Percentiles rank a stretch among this genome's conserved stretches.
These are phyloP conservation scores for Ectropis grisescens DNA, from an alignment of 1,140 invertebrate genomes.

Conservation along the genomic window DNA sequence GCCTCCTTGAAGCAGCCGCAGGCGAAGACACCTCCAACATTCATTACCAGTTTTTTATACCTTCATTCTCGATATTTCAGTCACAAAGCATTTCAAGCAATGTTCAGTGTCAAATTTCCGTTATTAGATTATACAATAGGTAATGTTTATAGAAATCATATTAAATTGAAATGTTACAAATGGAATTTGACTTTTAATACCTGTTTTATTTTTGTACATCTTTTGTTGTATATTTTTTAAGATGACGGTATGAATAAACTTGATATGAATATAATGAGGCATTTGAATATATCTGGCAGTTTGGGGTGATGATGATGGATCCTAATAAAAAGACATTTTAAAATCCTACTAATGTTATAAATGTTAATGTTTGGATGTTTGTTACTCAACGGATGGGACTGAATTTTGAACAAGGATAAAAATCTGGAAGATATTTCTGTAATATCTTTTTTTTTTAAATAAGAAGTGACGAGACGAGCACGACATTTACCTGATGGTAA, in stretches of 20 bases:
- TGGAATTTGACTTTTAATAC: slow-evolving; percentile 42
- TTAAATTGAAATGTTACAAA: slow-evolving; percentile 66
- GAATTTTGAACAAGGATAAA: too few species aligned
- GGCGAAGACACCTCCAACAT: slow-evolving; percentile 14
- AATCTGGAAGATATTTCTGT: too few species aligned
- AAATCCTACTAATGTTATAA: background rate
- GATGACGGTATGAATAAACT: slow-evolving; percentile 29
- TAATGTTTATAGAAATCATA: slow-evolving; percentile 62
- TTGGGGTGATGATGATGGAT: too few species aligned
- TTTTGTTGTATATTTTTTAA: slow-evolving; percentile 37
- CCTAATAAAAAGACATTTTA: background rate
- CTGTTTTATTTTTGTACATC: too few species aligned
- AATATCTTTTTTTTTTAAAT: too few species aligned
- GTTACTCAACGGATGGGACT: too few species aligned
- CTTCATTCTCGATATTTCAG: slow-evolving; percentile 23
- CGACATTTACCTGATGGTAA: too few species aligned
- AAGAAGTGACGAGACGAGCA: too few species aligned
- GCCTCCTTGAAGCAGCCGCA: slow-evolving; percentile 23
- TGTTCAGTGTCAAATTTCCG: slow-evolving; percentile 47
- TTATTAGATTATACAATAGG: slow-evolving; percentile 59
- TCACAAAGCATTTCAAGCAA: slow-evolving; percentile 37
- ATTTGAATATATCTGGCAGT: slow-evolving; percentile 14
- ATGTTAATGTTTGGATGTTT: too few species aligned
- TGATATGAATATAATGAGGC: slow-evolving; percentile 10
- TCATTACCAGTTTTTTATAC: slow-evolving; percentile 41